Conservation (phyloP, 2,888 invertebrate species). For the Cryptophagus acutangulus region DNA sequence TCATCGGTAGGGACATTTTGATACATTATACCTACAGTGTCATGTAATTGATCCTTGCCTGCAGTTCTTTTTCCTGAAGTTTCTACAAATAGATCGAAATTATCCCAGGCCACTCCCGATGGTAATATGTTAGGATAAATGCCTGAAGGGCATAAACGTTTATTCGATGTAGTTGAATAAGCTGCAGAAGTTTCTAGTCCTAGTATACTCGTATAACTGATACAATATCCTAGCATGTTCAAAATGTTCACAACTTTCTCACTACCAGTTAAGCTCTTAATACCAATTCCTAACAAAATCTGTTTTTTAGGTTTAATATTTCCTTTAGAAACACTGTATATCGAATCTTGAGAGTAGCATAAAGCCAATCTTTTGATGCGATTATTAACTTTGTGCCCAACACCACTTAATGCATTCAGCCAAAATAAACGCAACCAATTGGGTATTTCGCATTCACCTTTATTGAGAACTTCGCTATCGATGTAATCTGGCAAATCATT, state of each 20-base stretch:
- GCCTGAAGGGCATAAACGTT: slow-evolving; percentile 23
- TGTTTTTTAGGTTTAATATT: slow-evolving; percentile 24
- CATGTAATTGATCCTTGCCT: slow-evolving; percentile 34
- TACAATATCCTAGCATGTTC: slow-evolving; percentile 22
- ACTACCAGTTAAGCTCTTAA: slow-evolving; percentile 27
- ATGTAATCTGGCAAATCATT: slow-evolving; percentile 22
- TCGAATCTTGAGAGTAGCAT: slow-evolving; percentile 22
- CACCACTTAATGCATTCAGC: slow-evolving; percentile 23
- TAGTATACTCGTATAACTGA: slow-evolving; percentile 15
- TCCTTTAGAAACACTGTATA: slow-evolving; percentile 23
- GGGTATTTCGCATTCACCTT: slow-evolving; percentile 28
- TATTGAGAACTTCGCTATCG: slow-evolving; percentile 20
- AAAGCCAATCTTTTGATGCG: slow-evolving; percentile 22
- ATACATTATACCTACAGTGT: slow-evolving; percentile 37
- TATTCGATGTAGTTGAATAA: slow-evolving; percentile 18
- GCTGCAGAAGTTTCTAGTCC: slow-evolving; percentile 27
- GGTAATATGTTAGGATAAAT: slow-evolving; percentile 23
- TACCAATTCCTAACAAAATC: slow-evolving; percentile 23
- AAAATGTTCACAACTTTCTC: slow-evolving; percentile 26
- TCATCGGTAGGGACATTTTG: slow-evolving; percentile 29
- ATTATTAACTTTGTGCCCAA: slow-evolving; percentile 16
- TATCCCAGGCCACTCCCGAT: slow-evolving; percentile 29
- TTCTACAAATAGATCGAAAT: slow-evolving; percentile 29
- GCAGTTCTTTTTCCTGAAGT: slow-evolving; percentile 13
- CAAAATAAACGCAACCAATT: slow-evolving; percentile 25